Evolutionary conservation across 2,888 invertebrate species (phyloP).

Genomic region (Colostygia pectinataria): DNA sequence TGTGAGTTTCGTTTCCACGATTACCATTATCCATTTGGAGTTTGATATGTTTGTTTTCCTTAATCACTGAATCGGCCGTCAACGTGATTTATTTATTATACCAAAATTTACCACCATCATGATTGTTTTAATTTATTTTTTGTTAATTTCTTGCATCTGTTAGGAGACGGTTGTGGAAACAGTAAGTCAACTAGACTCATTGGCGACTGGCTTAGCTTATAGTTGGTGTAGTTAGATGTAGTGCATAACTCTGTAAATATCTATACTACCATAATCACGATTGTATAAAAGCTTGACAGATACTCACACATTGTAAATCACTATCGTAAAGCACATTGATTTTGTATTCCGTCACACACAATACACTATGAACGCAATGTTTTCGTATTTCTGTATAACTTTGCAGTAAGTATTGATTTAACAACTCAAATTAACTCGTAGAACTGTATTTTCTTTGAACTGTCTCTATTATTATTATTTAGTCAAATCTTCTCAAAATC

Average conservation of each 20-base stretch:
- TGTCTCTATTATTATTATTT: background rate
- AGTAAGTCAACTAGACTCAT: slow-evolving; percentile 78
- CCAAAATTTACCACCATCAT: slow-evolving; percentile 64
- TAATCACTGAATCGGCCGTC: slow-evolving; percentile 55
- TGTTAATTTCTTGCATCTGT: slow-evolving; percentile 81
- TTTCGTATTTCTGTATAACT: slow-evolving; percentile 20
- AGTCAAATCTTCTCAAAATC: background rate
- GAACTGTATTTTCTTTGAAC: slow-evolving; percentile 8
- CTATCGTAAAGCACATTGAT: slow-evolving; percentile 28
- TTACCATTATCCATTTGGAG: slow-evolving; percentile 27
- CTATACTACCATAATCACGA: slow-evolving; percentile 22
- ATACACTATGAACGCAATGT: slow-evolving; percentile 21
- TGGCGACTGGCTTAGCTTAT: slow-evolving; percentile 78
- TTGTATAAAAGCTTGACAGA: slow-evolving; percentile 26
- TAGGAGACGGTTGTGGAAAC: slow-evolving; percentile 83
- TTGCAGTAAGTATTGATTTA: slow-evolving; percentile 3
- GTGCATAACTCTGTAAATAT: slow-evolving; percentile 47
- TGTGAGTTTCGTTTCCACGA: slow-evolving; percentile 30
- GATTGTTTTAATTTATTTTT: slow-evolving; percentile 74
- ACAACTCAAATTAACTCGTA: slow-evolving; percentile 9
- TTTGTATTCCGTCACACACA: slow-evolving; percentile 23
- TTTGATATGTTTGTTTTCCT: slow-evolving; percentile 35
- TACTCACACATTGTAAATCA: slow-evolving; percentile 28
- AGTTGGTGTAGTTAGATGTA: slow-evolving; percentile 57
- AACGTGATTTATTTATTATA: slow-evolving; percentile 44